Percentiles rank a stretch among this genome's conserved stretches.
Conservation (phyloP, 2,888 invertebrate species). For the Lepidochitona cinerea region DNA sequence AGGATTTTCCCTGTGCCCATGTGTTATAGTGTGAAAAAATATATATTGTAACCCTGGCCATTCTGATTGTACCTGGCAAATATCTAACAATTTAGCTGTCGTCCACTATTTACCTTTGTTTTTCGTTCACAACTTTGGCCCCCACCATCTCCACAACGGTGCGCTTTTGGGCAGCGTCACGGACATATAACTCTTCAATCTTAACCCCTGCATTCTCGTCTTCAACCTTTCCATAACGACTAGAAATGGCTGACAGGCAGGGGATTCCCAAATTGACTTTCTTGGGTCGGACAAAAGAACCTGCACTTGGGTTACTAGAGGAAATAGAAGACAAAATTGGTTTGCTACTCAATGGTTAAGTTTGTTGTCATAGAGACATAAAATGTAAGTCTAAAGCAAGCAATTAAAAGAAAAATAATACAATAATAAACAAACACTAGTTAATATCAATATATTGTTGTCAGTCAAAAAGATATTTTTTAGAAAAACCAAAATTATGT, state of each 20-base stretch:
- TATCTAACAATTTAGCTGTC: not conserved
- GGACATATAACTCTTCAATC: slow-evolving; percentile 56
- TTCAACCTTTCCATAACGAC: slow-evolving; percentile 75
- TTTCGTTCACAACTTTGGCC: slow-evolving; percentile 84
- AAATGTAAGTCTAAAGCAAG: too few relatives aligned
- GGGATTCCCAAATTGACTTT: slow-evolving; percentile 83
- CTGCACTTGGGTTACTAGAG: slow-evolving; percentile 81
- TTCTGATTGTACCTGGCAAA: not conserved
- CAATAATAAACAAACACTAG: too few relatives aligned
- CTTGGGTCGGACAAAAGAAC: slow-evolving; percentile 88
- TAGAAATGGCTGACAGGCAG: slow-evolving; percentile 82
- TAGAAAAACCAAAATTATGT: too few relatives aligned
- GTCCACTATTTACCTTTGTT: slow-evolving; percentile 73
- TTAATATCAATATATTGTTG: too few relatives aligned
- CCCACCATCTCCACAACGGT: slow-evolving; percentile 89
- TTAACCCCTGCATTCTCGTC: slow-evolving; percentile 61
- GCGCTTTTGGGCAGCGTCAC: slow-evolving; percentile 44
- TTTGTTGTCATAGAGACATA: too few relatives aligned
- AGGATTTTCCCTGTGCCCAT: too few relatives aligned
- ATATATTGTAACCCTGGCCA: too few relatives aligned
- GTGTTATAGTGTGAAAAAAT: too few relatives aligned
- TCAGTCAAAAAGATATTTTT: too few relatives aligned
- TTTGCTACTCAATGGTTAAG: too few relatives aligned
- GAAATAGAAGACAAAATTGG: too few relatives aligned
- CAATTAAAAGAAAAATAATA: too few relatives aligned